Conservation (phyloP, 2,797 vertebrate genomes). For the Gymnoscopelus microlampas region DNA sequence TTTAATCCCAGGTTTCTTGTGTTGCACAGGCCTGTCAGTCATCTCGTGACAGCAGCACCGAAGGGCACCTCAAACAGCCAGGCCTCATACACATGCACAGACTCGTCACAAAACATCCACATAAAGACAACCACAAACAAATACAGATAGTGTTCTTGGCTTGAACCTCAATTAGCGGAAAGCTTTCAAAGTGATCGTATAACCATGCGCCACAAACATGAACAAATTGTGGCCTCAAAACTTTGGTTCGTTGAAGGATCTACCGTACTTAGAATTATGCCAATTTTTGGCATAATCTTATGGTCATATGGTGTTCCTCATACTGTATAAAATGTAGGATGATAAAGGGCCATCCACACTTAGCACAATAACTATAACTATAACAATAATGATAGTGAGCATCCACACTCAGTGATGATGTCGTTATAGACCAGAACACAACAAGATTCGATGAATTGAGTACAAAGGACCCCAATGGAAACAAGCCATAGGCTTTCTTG, state of each 20-base stretch:
- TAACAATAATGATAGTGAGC: no score
- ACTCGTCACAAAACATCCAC: constrained; percentile 45
- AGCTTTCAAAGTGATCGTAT: constrained; percentile 10
- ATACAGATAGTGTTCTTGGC: not conserved
- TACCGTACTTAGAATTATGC: not conserved
- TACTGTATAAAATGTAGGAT: no score
- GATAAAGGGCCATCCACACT: no score
- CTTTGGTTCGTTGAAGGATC: not conserved
- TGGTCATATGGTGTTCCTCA: not conserved
- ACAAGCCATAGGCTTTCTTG: no score
- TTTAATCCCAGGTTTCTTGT: constrained; percentile 71
- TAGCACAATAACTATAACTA: no score
- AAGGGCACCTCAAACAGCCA: constrained; percentile 51
- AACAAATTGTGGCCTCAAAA: not conserved
- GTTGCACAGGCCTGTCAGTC: constrained; percentile 72
- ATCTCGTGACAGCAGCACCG: constrained; percentile 71
- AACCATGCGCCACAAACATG: not conserved
- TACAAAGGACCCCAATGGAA: no score
- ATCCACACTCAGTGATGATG: no score
- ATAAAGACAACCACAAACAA: constrained; percentile 49
- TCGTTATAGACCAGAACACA: no score
- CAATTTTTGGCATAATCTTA: not conserved
- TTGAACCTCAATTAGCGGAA: constrained; percentile 35
- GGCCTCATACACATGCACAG: constrained; percentile 33
- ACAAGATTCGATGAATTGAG: no score